These are phyloP conservation scores for Drosophila athabasca DNA, from an alignment of 1,140 invertebrate genomes.

Conservation along the genomic window DNA sequence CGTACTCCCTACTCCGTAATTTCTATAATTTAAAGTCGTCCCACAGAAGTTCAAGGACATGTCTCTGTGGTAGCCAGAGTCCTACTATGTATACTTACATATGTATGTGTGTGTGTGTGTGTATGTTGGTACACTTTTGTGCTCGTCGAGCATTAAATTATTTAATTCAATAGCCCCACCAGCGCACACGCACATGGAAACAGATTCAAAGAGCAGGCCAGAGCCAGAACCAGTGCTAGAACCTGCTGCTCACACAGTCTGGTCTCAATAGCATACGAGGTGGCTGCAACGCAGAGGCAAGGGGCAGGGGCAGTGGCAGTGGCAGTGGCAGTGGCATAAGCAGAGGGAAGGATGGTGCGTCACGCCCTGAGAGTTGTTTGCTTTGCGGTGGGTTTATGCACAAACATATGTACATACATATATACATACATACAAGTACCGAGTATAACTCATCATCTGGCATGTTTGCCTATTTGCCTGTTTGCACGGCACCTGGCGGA, in stretches of 20 bases:
- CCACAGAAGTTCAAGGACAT: slow-evolving; percentile 62
- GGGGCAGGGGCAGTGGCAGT: too few relatives aligned
- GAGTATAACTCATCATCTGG: slow-evolving; percentile 44
- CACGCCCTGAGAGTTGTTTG: slow-evolving; percentile 28
- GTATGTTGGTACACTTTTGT: slow-evolving; percentile 27
- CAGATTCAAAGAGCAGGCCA: slow-evolving; percentile 22
- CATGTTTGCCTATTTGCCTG: slow-evolving; percentile 2
- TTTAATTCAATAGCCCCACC: slow-evolving; percentile 50
- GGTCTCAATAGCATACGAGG: too few relatives aligned
- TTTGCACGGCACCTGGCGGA: slow-evolving; percentile 10
- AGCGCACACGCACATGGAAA: slow-evolving; percentile 31
- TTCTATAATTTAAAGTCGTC: slow-evolving; percentile 64
- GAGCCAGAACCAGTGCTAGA: too few relatives aligned
- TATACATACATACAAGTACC: too few relatives aligned
- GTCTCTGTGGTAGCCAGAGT: slow-evolving; percentile 15
- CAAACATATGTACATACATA: too few relatives aligned
- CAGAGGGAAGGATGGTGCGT: too few relatives aligned
- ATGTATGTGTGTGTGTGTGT: not conserved
- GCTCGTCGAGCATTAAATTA: slow-evolving; percentile 58
- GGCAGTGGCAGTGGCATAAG: too few relatives aligned
- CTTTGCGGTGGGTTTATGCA: slow-evolving; percentile 9
- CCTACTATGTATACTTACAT: slow-evolving; percentile 1
- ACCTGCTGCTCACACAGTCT: too few relatives aligned
- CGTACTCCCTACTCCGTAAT: slow-evolving; percentile 45
- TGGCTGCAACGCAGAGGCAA: too few relatives aligned